Conservation (phyloP, 2,797 vertebrate genomes). For the Amazona finschi region DNA sequence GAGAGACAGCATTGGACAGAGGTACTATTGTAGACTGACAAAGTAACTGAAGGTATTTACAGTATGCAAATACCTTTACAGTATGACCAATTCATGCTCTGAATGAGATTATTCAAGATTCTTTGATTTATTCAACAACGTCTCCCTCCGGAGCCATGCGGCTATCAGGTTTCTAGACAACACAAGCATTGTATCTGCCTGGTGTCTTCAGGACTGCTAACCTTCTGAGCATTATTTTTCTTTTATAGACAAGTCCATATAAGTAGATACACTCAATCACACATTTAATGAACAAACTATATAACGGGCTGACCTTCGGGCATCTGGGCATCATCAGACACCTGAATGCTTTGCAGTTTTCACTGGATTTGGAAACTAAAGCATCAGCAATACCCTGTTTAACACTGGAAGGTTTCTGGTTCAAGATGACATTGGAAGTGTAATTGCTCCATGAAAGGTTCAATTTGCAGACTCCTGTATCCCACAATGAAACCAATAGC, state of each 20-base stretch:
- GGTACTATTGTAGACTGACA: background rate
- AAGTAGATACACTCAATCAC: background rate
- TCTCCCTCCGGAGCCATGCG: background rate
- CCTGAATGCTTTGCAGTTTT: background rate
- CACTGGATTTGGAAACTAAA: background rate
- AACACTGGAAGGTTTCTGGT: background rate
- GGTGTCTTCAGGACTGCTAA: background rate
- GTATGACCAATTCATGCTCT: background rate
- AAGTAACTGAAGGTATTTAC: background rate
- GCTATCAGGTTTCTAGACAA: background rate
- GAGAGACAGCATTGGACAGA: background rate
- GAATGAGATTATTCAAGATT: background rate
- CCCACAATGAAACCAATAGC: background rate
- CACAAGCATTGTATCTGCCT: background rate
- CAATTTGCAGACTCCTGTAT: background rate
- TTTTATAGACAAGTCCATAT: background rate
- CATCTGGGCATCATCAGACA: background rate
- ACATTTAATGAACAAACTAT: background rate
- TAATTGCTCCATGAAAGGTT: background rate
- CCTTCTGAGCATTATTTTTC: background rate
- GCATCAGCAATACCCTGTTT: background rate
- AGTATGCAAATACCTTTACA: background rate
- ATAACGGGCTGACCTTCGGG: background rate
- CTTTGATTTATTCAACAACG: background rate
- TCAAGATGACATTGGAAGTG: background rate